phyloP scores from a whole-genome alignment of 2,888 invertebrate species.

The Podotricha telesiphe region DNA sequence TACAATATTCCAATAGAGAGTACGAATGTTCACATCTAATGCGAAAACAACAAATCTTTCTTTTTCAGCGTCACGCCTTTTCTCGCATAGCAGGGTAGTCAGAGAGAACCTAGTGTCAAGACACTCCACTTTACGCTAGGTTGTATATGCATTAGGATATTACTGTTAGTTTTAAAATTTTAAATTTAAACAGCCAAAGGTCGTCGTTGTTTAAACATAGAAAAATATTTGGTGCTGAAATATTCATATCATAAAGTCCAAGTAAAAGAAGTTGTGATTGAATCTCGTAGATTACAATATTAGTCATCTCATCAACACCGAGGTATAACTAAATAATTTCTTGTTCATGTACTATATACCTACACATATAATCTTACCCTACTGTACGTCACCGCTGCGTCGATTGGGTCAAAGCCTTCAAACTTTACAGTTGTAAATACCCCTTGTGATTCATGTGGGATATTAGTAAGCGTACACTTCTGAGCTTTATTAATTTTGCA shows the following conservation, averaged over 20 bases:
- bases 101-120: too few relatives aligned
- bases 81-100: too few relatives aligned
- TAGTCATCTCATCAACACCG: neutral
- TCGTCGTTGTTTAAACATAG: neutral
- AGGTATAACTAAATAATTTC: neutral
- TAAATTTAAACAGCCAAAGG: neutral
- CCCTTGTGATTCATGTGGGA: conserved; percentile 21
- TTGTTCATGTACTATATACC: neutral
- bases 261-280: too few relatives aligned
- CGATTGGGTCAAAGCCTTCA: conserved; percentile 22
- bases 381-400: conserved; percentile 11
- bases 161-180: conserved; percentile 19
- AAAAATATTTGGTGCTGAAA: neutral
- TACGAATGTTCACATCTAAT: too few relatives aligned
- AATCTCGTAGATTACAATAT: too few relatives aligned
- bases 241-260: neutral
- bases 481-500: conserved; percentile 13
- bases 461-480: conserved; percentile 18
- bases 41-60: too few relatives aligned
- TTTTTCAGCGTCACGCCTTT: too few relatives aligned
- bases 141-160: conserved; percentile 15
- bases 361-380: conserved; percentile 16
- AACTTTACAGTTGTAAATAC: conserved; percentile 20
- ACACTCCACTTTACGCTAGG: too few relatives aligned
- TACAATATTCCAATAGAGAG: too few relatives aligned